These are phyloP conservation scores for Arremon aurantiirostris DNA, from an alignment of 2,797 vertebrate genomes.

Conservation along the genomic window DNA sequence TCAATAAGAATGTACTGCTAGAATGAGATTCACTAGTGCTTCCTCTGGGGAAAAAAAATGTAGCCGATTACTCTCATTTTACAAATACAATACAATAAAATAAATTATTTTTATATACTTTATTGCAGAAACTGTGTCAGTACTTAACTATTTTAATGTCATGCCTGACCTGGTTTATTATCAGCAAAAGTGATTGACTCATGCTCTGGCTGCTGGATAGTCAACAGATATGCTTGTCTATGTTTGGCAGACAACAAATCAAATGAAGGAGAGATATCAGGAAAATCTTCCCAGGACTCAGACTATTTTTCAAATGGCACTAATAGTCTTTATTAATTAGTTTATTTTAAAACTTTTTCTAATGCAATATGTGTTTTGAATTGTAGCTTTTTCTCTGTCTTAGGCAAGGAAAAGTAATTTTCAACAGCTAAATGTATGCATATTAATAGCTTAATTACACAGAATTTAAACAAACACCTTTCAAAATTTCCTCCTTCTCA, in stretches of 20 bases:
- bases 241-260: constrained; percentile 20
- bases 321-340: not conserved
- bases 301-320: not conserved
- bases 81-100: not conserved
- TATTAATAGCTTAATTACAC: not conserved
- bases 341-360: not conserved
- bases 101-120: not conserved
- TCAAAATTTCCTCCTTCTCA: not conserved
- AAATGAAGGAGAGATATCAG: not conserved
- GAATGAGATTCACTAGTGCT: not conserved
- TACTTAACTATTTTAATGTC: not conserved
- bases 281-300: not conserved
- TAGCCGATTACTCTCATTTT: not conserved
- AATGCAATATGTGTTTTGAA: not conserved
- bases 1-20: not conserved
- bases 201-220: not conserved
- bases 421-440: not conserved
- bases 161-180: constrained; percentile 3
- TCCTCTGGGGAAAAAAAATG: not conserved
- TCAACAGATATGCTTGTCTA: not conserved
- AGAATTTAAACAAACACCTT: not conserved
- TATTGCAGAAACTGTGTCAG: not conserved
- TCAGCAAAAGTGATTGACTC: constrained; percentile 28
- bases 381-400: not conserved
- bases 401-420: not conserved